Base-by-base conservation (phyloP, 2,888 invertebrate genomes). In the Heliconius erato region DNA sequence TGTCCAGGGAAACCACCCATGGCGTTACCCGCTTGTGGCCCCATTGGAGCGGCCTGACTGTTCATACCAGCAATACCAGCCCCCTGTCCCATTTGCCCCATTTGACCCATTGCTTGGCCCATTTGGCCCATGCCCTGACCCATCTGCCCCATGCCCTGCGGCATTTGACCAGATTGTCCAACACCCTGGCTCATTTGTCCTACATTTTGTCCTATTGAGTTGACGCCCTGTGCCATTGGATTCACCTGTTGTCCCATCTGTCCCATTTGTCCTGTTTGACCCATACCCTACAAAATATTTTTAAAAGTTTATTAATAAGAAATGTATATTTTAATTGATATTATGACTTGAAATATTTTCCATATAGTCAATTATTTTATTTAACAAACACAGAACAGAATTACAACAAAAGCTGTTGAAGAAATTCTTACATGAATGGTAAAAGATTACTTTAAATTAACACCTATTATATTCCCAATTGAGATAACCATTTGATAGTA, bases 1-100 rank as follows among this genome's bases (percentile, higher is more conserved):
- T 96, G 96, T 85, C 94, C 95, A n/a, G 94, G 96, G 91, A 95
- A 96, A n/a, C 96, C 96, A 63, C 94, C 95, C 96, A 95, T 96
- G 3, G 92, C 90, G 76, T 90, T 94, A 88, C 90, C 96, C 12
- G 96, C 94, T 84, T 96, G 96, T 19, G 96, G 96, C 1, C 94
- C 95, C 94, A 96, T 94, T 16, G 92, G 89, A 26, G 91, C 94
- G 84, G 96, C 92, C 88, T 97, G 97, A 88, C 93, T 96, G 87
- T 90, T 94, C 93, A 96, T 96, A 68, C 93, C 92, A 4, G 92
- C 93, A 93, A 96, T 95, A 19, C 93, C 94, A 0, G 92, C 93
- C 0, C 92, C 94, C 86, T 96, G 96, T 0, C 94, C 93, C 94
- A 96, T 94, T 87, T 95, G 94, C 0, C 94, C 92, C 94, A 96